These are phyloP conservation scores for Chrysolina haemoptera DNA, from an alignment of 2,888 invertebrate genomes.

Conservation along the genomic window DNA sequence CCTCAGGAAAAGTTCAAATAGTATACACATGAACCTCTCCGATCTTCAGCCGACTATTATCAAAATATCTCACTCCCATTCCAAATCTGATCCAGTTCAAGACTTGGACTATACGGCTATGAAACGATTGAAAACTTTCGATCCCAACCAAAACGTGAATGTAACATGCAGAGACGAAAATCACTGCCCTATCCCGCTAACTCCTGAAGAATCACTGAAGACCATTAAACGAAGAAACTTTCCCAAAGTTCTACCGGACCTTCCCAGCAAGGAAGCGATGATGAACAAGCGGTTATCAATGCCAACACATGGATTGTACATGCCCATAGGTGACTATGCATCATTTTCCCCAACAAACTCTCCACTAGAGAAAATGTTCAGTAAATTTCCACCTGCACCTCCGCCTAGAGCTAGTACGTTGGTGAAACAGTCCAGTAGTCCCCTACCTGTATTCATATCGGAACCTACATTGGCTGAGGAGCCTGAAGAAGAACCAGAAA, in stretches of 20 bases:
- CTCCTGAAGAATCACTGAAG: conserved; percentile 80
- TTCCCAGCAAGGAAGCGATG: conserved; percentile 70
- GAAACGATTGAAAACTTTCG: conserved; percentile 67
- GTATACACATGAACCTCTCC: conserved; percentile 63
- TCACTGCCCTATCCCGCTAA: conserved; percentile 68
- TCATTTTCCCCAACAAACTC: conserved; percentile 63
- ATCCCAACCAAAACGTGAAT: conserved; percentile 76
- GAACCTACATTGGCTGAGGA: conserved; percentile 71
- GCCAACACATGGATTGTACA: conserved; percentile 71
- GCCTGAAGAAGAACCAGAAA: conserved; percentile 70
- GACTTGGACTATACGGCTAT: conserved; percentile 66
- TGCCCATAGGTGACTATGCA: conserved; percentile 62
- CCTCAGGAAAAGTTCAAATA: conserved; percentile 62
- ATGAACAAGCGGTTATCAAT: conserved; percentile 76
- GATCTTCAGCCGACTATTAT: conserved; percentile 63
- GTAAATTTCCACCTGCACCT: conserved; percentile 78
- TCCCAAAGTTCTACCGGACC: conserved; percentile 89
- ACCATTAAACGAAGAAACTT: conserved; percentile 85
- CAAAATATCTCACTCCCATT: conserved; percentile 77
- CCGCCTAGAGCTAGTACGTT: conserved; percentile 83
- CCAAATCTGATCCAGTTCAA: conserved; percentile 79
- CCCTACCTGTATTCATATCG: conserved; percentile 66
- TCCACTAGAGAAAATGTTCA: conserved; percentile 58
- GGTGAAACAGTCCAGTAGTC: conserved; percentile 71
- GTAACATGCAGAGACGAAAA: conserved; percentile 81